A percentile compares a stretch with the other conserved stretches of the same genome.
Evolutionary conservation across 2,113 vertebrate species (phyloP).

Genomic region (Hemibagrus wyckioides): DNA sequence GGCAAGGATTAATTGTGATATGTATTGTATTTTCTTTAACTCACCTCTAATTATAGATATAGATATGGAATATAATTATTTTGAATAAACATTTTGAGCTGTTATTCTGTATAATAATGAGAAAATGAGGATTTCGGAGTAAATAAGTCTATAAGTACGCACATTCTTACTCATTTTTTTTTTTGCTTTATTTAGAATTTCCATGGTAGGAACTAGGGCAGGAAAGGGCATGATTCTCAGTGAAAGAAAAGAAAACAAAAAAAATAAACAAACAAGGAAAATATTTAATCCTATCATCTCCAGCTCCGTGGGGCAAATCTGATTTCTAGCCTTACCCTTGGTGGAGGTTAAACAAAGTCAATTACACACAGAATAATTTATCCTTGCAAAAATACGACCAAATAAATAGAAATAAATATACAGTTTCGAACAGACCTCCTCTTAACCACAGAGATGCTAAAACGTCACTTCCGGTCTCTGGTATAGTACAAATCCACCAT

Average conservation of each 20-base stretch:
- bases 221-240: slow-evolving; percentile 11
- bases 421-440: slow-evolving; percentile 42
- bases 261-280: no score
- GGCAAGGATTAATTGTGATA: neutral
- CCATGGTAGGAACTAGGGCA: slow-evolving; percentile 48
- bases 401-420: slow-evolving; percentile 61
- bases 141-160: neutral
- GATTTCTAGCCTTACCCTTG: slow-evolving; percentile 35
- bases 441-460: slow-evolving; percentile 51
- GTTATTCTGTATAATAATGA: neutral
- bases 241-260: neutral
- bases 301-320: neutral
- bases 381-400: slow-evolving; percentile 37
- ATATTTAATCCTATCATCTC: slow-evolving; percentile 33
- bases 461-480: slow-evolving; percentile 25
- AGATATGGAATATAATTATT: neutral
- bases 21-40: neutral
- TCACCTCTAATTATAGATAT: neutral
- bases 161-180: slow-evolving; percentile 55
- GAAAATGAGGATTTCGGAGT: neutral
- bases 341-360: slow-evolving; percentile 45
- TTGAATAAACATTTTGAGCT: neutral
- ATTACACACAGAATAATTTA: slow-evolving; percentile 49
- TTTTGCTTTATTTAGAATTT: slow-evolving; percentile 64
- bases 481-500: slow-evolving; percentile 51